Evolutionary conservation across 2,888 invertebrate genomes (phyloP).

Genomic region (Lepas anatifera): DNA sequence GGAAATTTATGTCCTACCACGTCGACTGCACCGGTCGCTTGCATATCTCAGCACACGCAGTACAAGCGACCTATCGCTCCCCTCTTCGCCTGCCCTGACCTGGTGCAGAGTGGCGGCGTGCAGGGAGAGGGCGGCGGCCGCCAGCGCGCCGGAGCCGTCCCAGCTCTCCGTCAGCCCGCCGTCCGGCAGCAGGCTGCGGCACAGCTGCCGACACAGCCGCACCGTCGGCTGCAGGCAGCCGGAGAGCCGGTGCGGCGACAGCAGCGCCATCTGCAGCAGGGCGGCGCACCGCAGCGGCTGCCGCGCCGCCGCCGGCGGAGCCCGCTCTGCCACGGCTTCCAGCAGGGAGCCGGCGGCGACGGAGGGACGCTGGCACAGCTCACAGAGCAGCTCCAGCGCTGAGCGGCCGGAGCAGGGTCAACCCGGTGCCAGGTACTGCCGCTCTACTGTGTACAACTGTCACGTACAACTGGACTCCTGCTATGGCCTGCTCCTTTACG

Average conservation of each 20-base stretch:
- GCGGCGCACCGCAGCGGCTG: slow-evolving; percentile 48
- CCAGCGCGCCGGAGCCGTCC: slow-evolving; percentile 52
- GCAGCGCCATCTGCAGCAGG: slow-evolving; percentile 65
- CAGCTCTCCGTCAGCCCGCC: slow-evolving; percentile 39
- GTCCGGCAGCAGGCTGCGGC: slow-evolving; percentile 59
- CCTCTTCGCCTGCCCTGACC: no score
- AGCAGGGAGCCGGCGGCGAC: slow-evolving; percentile 87
- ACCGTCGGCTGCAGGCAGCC: slow-evolving; percentile 62
- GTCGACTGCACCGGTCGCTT: no score
- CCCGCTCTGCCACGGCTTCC: slow-evolving; percentile 79
- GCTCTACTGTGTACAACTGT: no score
- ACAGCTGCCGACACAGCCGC: slow-evolving; percentile 62
- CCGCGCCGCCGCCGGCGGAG: slow-evolving; percentile 73
- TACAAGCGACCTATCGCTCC: no score
- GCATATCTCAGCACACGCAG: no score
- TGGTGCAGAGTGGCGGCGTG: slow-evolving; percentile 85
- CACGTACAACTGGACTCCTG: no score
- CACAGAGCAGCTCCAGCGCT: slow-evolving; percentile 80
- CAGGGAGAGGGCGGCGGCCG: slow-evolving; percentile 78
- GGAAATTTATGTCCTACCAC: no score
- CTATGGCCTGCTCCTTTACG: no score
- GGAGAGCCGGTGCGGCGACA: slow-evolving; percentile 69
- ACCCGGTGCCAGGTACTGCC: no score
- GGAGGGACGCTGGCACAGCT: slow-evolving; percentile 67
- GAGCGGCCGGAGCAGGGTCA: slow-evolving; percentile 79